A percentile compares a stretch with the other conserved stretches of the same genome.
Evolutionary conservation across 2,797 vertebrate species (phyloP).

Genomic region (Tinamus major): DNA sequence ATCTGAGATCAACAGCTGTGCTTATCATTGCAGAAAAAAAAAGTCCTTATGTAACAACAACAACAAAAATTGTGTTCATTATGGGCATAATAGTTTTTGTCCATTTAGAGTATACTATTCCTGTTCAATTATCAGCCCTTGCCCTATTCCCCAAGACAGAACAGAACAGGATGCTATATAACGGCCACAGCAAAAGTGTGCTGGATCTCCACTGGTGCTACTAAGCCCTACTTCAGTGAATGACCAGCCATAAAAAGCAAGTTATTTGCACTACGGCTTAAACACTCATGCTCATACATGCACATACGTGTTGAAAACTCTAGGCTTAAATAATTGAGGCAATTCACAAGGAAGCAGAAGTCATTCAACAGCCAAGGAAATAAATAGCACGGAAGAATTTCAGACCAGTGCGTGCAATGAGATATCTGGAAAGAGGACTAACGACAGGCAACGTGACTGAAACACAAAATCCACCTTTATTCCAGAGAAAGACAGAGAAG

Average conservation of each 20-base stretch:
- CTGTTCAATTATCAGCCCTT: background rate
- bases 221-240: background rate
- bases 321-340: background rate
- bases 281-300: accelerated
- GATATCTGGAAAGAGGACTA: background rate
- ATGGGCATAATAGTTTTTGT: background rate
- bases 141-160: background rate
- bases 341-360: background rate
- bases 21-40: background rate
- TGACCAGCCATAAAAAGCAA: background rate
- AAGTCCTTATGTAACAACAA: background rate
- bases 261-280: background rate
- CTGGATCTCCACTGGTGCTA: background rate
- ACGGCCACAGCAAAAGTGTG: background rate
- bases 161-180: background rate
- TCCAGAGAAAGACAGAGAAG: background rate
- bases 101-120: background rate
- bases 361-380: background rate
- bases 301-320: background rate
- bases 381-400: background rate
- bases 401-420: background rate
- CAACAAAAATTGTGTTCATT: background rate
- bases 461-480: background rate
- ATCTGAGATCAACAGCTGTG: background rate
- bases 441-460: background rate